Percentiles rank a stretch among this genome's conserved stretches.
phyloP scores from a whole-genome alignment of 2,797 vertebrate species.

The Chaenodraco wilsoni region DNA sequence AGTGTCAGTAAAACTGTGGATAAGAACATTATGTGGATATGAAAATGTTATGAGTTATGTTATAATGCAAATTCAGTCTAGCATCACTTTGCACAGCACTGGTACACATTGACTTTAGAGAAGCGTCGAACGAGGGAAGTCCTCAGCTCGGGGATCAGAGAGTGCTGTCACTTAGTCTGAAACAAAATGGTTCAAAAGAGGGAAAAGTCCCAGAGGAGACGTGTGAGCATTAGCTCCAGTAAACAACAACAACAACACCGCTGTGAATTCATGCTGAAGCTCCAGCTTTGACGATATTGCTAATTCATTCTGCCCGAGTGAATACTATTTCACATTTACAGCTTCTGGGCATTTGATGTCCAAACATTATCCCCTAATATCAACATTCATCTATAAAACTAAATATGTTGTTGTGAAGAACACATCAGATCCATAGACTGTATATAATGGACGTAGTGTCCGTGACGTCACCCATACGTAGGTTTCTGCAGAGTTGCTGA shows the following conservation, averaged over 20 bases:
- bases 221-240: slow-evolving; percentile 4
- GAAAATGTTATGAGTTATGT: neutral
- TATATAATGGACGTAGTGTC: too few species aligned
- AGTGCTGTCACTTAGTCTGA: slow-evolving; percentile 7
- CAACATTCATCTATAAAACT: slow-evolving; percentile 1
- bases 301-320: slow-evolving; percentile 25
- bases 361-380: neutral
- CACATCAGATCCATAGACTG: neutral
- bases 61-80: neutral
- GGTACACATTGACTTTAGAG: neutral
- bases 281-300: slow-evolving; percentile 9
- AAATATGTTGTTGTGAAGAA: neutral
- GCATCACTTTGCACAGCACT: neutral
- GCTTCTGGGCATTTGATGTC: neutral
- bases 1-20: neutral
- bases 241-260: slow-evolving; percentile 28
- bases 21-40: neutral
- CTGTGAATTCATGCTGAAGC: slow-evolving; percentile 15
- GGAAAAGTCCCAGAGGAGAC: slow-evolving; percentile 12
- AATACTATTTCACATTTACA: neutral
- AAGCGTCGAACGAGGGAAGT: slow-evolving; percentile 11
- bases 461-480: too few species aligned
- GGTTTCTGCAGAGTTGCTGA: too few species aligned
- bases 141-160: slow-evolving; percentile 4
- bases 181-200: slow-evolving; percentile 39